Evolutionary conservation across 1,140 invertebrate genomes (phyloP), one percentile per base, ranked within the genome.

Genomic region (Ptiloglossa arizonensis): DNA sequence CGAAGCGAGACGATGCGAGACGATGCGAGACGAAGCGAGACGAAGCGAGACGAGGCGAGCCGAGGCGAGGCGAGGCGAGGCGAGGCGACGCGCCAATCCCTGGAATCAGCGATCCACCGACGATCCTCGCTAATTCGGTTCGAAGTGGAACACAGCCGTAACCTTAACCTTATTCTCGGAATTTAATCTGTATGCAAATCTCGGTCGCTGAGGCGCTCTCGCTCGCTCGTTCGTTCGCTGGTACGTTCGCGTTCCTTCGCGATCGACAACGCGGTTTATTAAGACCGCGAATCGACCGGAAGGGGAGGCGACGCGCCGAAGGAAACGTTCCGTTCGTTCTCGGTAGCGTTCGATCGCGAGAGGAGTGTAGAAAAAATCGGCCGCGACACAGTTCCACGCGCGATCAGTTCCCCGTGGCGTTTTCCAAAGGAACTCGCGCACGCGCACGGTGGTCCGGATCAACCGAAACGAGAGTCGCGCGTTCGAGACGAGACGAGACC

Each of bases 81-180:
- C n/a, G n/a, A n/a, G n/a, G n/a, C n/a, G n/a, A n/a, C n/a, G 3
- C 32, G 50, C 35, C 9, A 41, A 41, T 41, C 9, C 6, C 38
- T 11, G 38, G 41, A 11, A 41, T 35, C 32, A 35, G 17, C 57
- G 59, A 8, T 3, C 54, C n/a, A n/a, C n/a, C 64, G 56, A 59
- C 64, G 73, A 76, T 56, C 9, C 46, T 6, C 54, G 66, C 44
- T 62, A 77, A 77, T 70, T 77, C 67, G n/a, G 22, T 32, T 46
- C 0, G 54, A 68, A 46, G 29, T 44, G 66, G 35, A 77, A 41
- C 41, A 48, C 46, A 69, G 56, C 38, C 56, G 63, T 70, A 77
- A 70, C 74, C 74, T 77, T 77, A 70, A 69, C 66, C 74, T 70
- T 77, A 69, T 70, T 77, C 74, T 62, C 44, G 0, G 48, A 68